Evolutionary conservation across 2,113 vertebrate genomes (phyloP), one percentile per base, ranked within the genome.

Genomic region (Oxyura jamaicensis): DNA sequence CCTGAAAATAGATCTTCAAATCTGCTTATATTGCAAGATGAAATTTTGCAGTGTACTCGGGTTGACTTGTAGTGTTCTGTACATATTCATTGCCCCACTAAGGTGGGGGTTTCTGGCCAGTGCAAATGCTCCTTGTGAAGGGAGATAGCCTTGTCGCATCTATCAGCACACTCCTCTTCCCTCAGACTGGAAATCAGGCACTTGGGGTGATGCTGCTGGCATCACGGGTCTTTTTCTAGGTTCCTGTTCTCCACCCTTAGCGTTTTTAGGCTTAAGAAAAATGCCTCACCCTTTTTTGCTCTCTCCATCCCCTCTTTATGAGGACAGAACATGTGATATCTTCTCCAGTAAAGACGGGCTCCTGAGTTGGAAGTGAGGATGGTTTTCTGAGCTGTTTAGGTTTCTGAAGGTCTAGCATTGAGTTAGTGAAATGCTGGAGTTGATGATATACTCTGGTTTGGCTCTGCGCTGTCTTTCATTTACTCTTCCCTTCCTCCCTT

Each of bases 231-330:
- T 3, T 59, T 23, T 26, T 59, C 33, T 35, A 28, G 31, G 6
- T 81, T n/a, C n/a, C n/a, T n/a, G n/a, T n/a, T n/a, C n/a, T n/a
- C n/a, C n/a, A n/a, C 50, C n/a, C 75, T 73, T 44, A 39, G 69
- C 7, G 4, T 31, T 35, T 36, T 26, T 18, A 22, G 66, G 15
- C 35, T 59, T 67, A 60, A 75, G 69, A 46, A 76, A 52, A 55
- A 42, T 28, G 44, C 3, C 0, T 81, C 6, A 2, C 18, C 14
- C n/a, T 66, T 44, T 48, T 48, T 3, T 0, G 0, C 18, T 71
- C 53, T 58, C 39, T 88, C 55, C 29, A 29, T 50, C 59, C n/a
- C 66, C 42, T 79, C 46, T 19, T 71, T 53, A 4, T 10, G 3
- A 75, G 19, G 18, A 5, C 55, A 44, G 20, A 62, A 48, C 71